Evolutionary conservation across 2,888 invertebrate species (phyloP), one percentile per base, ranked within the genome.

Genomic region (Drosophila cognata): DNA sequence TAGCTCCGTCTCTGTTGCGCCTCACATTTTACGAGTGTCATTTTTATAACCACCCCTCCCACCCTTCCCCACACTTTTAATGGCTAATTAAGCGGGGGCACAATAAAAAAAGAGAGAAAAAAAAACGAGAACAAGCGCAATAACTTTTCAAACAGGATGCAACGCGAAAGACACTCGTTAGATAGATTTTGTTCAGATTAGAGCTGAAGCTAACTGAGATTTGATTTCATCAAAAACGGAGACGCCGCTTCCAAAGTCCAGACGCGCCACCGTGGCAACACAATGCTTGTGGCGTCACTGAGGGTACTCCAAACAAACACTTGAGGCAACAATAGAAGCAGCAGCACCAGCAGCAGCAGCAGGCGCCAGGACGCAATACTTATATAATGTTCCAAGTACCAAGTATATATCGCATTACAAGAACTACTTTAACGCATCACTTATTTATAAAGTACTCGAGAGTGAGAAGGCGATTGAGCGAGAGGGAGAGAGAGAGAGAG

Each of bases 11-110:
- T 51, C 58, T 48, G 36, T 55, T 52, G 38, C 31, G 36, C 58
- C n/a, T 11, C 11, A 5, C 62, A 65, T 80, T 79, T 85, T 85
- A 89, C 60, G 87, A 85, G 85, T 85, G 85, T 85, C 87, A 88
- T 69, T 85, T 85, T 85, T 85, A 85, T 83, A 68, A 63, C 63
- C 65, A 74, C 69, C 77, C 75, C 67, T 33, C 52, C 72, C 13
- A 0, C 7, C n/a, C 43, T 4, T 7, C 43, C 21, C 21, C 13
- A 46, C 46, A 46, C 46, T 75, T 87, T 89, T 85, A 87, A 85
- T 79, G 85, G 79, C 85, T 89, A 85, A 85, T 85, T 89, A 85
- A 89, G 61, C 83, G 53, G 21, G 35, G 18, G 35, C 21, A 73
- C 85, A 79, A 84, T 82, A 87, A 84, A 86, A 74, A 55, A 48